Percentiles rank a stretch among this genome's conserved stretches.
These are phyloP conservation scores for Charina bottae DNA, from an alignment of 2,113 vertebrate species.

Conservation along the genomic window DNA sequence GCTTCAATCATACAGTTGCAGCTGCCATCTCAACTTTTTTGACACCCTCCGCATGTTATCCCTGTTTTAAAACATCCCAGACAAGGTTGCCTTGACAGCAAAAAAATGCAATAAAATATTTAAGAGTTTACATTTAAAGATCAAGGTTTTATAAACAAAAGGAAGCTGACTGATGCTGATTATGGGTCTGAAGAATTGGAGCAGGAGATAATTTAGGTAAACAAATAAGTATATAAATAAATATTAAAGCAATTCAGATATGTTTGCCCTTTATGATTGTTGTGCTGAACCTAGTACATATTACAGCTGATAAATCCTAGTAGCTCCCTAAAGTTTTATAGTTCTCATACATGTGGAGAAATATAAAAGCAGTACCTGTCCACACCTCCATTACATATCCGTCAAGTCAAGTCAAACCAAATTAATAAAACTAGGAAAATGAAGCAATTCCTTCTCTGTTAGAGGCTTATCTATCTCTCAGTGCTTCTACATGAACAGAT, in stretches of 20 bases:
- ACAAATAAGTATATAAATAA: background rate
- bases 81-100: background rate
- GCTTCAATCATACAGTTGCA: background rate
- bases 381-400: background rate
- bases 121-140: background rate
- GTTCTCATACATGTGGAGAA: background rate
- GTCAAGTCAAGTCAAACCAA: background rate
- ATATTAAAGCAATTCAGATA: background rate
- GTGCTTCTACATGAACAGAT: background rate
- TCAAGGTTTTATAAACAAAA: background rate
- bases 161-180: background rate
- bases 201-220: background rate
- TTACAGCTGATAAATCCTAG: background rate
- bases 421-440: background rate
- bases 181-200: background rate
- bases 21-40: background rate
- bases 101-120: background rate
- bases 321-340: background rate
- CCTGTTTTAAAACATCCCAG: background rate
- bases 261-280: background rate
- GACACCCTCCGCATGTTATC: rapidly evolving
- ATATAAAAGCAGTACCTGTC: background rate
- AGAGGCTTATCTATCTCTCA: background rate
- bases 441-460: background rate
- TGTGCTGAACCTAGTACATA: background rate